Base-by-base conservation (phyloP, 2,113 vertebrate genomes). In the Rhinoderma darwinii region DNA sequence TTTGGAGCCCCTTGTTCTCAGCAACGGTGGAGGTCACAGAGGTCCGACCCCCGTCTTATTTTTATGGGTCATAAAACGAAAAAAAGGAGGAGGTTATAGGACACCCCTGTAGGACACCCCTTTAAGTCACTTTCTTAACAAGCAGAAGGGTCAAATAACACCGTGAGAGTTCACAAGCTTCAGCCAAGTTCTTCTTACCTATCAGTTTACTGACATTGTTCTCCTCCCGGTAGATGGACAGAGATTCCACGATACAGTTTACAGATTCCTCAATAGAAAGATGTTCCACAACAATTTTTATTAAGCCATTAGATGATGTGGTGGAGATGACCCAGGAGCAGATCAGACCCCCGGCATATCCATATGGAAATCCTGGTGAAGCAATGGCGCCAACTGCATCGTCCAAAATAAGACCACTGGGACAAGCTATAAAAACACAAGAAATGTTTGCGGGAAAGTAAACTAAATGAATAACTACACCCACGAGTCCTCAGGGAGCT, bases 161-260 rank as follows among this genome's bases (percentile, higher is more conserved):
- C 8, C 32, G 11, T 32, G 7, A 18, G 66, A 35, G 66, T 37
- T 32, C 32, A 37, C 37, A 70, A 35, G 17, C 66, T 37, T 70
- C 66, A 18, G 5, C 32, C 32, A 70, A 3, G 66, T 20, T 70
- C 32, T 9, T 4, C 70, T 41, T 88, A 88, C 75, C 63, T 84
- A 41, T 32, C 27, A 30, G 51, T 85, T 44, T 50, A 74, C 72
- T 83, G 88, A 56, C 61, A 59, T 81, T 78, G 72, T 63, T 22
- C 0, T 35, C 76, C 54, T 88, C 86, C 82, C 88, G 83, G 77
- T 74, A 90, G 88, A 91, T 78, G 18, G 85, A 78, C 73, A 84
- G 80, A 68, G 88, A 85, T 78, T 54, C 80, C n/a, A 59, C 27
- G 82, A 82, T 59, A 73, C 84, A 88, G 80, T 37, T 82, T 51